Evolutionary conservation across 2,113 vertebrate genomes (phyloP), one percentile per base, ranked within the genome.

Genomic region (Tachysurus fulvidraco): DNA sequence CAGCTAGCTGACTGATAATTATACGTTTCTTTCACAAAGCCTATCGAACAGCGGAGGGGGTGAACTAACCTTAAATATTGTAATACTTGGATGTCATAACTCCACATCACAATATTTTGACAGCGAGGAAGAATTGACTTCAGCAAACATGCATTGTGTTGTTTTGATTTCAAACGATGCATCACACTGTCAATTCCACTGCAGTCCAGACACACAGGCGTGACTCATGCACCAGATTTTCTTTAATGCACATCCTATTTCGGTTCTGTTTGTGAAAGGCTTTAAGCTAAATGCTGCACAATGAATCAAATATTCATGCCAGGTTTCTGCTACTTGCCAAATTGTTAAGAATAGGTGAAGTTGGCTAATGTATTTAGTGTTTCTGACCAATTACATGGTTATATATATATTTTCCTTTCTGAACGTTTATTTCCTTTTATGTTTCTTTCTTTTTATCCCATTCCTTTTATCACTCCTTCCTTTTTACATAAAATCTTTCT

Each of bases 71-170:
- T 77, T 36, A 65, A 50, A 36, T 13, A 11, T 81, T 28, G 13
- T 59, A 62, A 46, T 62, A 59, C 30, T 71, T 19, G n/a, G 13
- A 60, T 46, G 50, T 71, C 78, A 30, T 16, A 52, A 54, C 44
- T 64, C 23, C 10, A 30, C n/a, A 30, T 46, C n/a, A 25, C 60
- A 83, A 77, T 87, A 55, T 87, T 87, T 74, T 87, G 86, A 87
- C 59, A 55, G 81, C 11, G 36, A 76, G 19, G 7, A 54, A 83
- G 46, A 5, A 50, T 52, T 21, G 46, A 67, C 28, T 69, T 55
- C 23, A 55, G 62, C 8, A 1, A 79, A 62, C 55, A 36, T 41
- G 9, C 13, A n/a, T 41, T 44, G 65, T 41, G 21, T 81, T 60
- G 28, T 41, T 80, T 57, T 59, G 54, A 0, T 16, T 81, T 65